Evolutionary conservation across 2,797 vertebrate genomes (phyloP).

Genomic region (Lagocephalus sceleratus): DNA sequence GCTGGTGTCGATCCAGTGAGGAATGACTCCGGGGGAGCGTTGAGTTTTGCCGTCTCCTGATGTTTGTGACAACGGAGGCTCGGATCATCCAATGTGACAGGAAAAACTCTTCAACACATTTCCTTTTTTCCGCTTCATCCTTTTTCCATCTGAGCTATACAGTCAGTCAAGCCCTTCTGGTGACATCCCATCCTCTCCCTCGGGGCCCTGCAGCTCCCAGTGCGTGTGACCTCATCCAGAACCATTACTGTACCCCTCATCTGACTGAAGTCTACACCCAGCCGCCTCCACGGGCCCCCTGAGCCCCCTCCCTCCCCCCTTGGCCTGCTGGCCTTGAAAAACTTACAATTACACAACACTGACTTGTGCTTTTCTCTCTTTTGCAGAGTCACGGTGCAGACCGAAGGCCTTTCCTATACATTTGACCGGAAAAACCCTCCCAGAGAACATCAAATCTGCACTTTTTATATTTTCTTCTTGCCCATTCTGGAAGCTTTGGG

Average conservation of each 20-base stretch:
- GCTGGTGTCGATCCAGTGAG: no score
- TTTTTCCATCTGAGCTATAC: slow-evolving; percentile 10
- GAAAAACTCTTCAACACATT: slow-evolving; percentile 2
- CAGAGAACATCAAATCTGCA: no score
- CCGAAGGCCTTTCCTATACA: background rate
- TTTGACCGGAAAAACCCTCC: background rate
- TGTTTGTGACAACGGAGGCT: background rate
- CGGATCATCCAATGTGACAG: slow-evolving; percentile 8
- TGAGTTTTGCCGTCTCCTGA: no score
- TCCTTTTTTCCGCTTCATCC: slow-evolving; percentile 4
- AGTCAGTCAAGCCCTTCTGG: slow-evolving; percentile 30
- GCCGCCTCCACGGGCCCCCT: slow-evolving; percentile 32
- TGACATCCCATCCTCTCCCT: slow-evolving; percentile 16
- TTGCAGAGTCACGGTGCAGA: slow-evolving; percentile 27
- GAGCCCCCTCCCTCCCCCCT: slow-evolving; percentile 31
- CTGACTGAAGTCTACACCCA: slow-evolving; percentile 34
- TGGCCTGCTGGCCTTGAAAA: slow-evolving; percentile 44
- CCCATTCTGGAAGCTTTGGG: slow-evolving; percentile 26
- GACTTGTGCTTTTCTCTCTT: slow-evolving; percentile 33
- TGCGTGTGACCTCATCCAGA: slow-evolving; percentile 50
- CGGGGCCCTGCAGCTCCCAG: slow-evolving; percentile 36
- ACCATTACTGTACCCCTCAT: slow-evolving; percentile 46
- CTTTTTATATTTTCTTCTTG: slow-evolving; percentile 14
- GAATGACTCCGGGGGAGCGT: no score
- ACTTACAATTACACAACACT: slow-evolving; percentile 9